Base-by-base conservation (phyloP, 2,888 invertebrate species). In the Monopis laevigella region DNA sequence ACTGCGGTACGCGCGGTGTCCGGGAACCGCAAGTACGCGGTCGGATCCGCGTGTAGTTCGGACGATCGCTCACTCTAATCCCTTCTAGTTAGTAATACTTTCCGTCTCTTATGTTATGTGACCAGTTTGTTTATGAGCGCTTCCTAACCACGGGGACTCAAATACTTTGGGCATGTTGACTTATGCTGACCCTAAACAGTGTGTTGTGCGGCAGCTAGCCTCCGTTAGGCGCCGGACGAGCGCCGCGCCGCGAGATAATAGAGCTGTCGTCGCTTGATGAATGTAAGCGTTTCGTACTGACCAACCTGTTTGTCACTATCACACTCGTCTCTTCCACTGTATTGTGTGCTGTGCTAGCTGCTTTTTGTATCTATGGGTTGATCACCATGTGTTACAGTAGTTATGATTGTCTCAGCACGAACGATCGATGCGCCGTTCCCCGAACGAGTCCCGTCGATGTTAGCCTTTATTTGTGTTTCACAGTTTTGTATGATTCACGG, bases 301-400 rank as follows among this genome's bases (percentile, higher is more conserved):
- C 71, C 75, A 67, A 75, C 61, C 65, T 69, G 70, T 75, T 74
- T 74, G 72, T 70, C 72, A 75, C 72, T 69, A 65, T 73, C 78
- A 74, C 75, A 65, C 61, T 78, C 70, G 78, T 72, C 71, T 75
- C 70, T 75, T 75, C 80, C 77, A 80, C 80, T 75, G 70, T 77
- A 69, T 61, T 70, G 80, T 77, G 78, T 78, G 80, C 74, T 77
- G 71, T 77, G 78, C 74, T 80, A 78, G 80, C 80, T 80, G 80
- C 80, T 80, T 80, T 75, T 80, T 75, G 80, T 78, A 72, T 73
- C 72, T 77, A 74, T 73, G 71, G 73, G 68, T 73, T 14, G 69
- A 71, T 74, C 78, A 78, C 78, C 70, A 69, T 69, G 65, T 71
- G 32, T 65, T 65, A 65, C 54, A 62, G 67, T 75, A 73, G 70